phyloP scores from a whole-genome alignment of 2,113 vertebrate genomes.

The Tragulus kanchil region DNA sequence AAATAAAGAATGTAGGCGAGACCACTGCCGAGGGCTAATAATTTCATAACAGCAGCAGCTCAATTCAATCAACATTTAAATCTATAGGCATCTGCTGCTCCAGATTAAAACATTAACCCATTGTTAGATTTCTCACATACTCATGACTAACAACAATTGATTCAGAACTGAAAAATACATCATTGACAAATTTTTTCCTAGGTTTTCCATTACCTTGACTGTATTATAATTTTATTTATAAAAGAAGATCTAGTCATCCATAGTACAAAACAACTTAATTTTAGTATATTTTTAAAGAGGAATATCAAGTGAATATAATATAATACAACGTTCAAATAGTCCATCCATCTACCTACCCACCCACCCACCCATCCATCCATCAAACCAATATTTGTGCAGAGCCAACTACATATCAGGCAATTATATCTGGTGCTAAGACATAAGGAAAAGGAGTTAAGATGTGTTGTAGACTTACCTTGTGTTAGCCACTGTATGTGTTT shows the following conservation, averaged over 20 bases:
- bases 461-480: slow-evolving; percentile 55
- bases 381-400: neutral
- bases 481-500: neutral
- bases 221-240: slow-evolving; percentile 24
- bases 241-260: neutral
- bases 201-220: neutral
- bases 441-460: neutral
- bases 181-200: neutral
- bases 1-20: slow-evolving; percentile 78
- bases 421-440: neutral
- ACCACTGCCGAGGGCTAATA: slow-evolving; percentile 76
- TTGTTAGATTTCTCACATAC: slow-evolving; percentile 52
- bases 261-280: neutral
- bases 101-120: slow-evolving; percentile 77
- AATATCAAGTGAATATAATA: neutral
- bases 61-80: slow-evolving; percentile 81
- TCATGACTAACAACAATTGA: neutral
- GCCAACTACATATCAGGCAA: neutral
- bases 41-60: slow-evolving; percentile 80
- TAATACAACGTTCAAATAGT: neutral
- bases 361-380: neutral
- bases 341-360: no score
- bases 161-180: slow-evolving; percentile 4
- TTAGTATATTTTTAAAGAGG: neutral
- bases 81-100: slow-evolving; percentile 79